phyloP scores from a whole-genome alignment of 2,888 invertebrate genomes.

The Eupithecia tripunctaria region DNA sequence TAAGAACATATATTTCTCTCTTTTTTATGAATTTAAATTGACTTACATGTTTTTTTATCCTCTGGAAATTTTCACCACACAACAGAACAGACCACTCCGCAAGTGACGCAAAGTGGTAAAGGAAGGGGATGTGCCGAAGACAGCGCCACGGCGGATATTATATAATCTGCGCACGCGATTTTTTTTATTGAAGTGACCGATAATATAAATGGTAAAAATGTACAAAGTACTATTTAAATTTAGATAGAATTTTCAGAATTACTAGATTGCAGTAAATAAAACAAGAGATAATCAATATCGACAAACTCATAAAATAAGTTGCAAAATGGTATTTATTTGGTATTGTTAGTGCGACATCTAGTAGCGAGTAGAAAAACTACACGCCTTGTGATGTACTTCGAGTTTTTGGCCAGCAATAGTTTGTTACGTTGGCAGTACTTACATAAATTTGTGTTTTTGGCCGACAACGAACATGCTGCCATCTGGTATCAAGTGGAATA shows the following conservation, averaged over 20 bases:
- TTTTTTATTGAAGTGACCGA: neutral
- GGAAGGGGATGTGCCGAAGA: conserved; percentile 67
- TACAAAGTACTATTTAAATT: neutral
- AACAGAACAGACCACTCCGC: conserved; percentile 75
- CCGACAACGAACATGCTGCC: neutral
- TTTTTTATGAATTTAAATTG: conserved; percentile 24
- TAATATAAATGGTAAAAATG: no score
- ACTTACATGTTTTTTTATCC: conserved; percentile 82
- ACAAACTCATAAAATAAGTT: neutral
- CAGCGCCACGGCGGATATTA: conserved; percentile 75
- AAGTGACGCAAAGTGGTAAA: conserved; percentile 79
- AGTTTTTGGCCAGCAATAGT: neutral
- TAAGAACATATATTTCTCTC: neutral
- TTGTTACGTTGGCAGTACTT: neutral
- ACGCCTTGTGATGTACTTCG: neutral
- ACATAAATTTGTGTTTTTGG: neutral
- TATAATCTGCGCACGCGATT: conserved; percentile 68
- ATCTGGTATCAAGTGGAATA: neutral
- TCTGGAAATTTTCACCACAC: conserved; percentile 72
- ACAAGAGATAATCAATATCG: neutral
- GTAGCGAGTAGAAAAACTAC: neutral
- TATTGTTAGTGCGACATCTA: neutral
- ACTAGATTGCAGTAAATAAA: neutral
- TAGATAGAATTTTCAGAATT: neutral
- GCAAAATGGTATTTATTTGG: neutral